Percentiles rank a stretch among this genome's conserved stretches.
These are phyloP conservation scores for Meteorus sp. DNA, from an alignment of 1,140 invertebrate species.

Conservation along the genomic window DNA sequence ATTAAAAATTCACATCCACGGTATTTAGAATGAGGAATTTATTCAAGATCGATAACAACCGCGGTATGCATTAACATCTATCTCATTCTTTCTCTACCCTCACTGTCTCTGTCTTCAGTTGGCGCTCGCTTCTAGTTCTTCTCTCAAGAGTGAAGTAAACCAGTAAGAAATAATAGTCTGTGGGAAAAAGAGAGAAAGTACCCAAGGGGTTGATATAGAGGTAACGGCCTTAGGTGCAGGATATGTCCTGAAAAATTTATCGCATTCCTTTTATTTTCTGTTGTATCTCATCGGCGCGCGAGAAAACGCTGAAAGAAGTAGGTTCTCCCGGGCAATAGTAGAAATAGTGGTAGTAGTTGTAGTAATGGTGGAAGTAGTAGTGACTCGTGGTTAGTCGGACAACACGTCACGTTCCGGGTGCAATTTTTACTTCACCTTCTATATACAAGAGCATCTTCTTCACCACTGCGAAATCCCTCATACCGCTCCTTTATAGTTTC, in stretches of 20 bases:
- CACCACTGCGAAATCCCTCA: too few relatives aligned
- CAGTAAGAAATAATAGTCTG: too few relatives aligned
- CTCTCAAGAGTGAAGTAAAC: background rate
- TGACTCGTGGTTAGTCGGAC: conserved; percentile 18
- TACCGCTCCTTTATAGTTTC: background rate
- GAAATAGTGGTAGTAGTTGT: background rate
- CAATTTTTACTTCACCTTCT: conserved; percentile 16
- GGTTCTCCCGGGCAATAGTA: background rate
- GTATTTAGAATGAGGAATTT: background rate
- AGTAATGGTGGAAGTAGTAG: conserved; percentile 12
- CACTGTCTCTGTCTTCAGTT: too few relatives aligned
- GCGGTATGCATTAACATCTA: background rate
- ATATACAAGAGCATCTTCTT: background rate
- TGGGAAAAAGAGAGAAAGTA: conserved; percentile 12
- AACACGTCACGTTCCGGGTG: conserved; percentile 15
- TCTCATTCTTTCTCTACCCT: too few relatives aligned
- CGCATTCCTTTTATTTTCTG: conserved; percentile 18
- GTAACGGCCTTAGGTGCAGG: background rate
- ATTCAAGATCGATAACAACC: conserved; percentile 6
- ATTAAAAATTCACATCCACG: background rate
- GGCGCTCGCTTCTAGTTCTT: background rate
- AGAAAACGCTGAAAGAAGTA: background rate
- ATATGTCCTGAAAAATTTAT: conserved; percentile 31
- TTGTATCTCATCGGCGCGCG: conserved; percentile 17
- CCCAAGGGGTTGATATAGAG: conserved; percentile 16